These are phyloP conservation scores for Drosophila lacicola DNA, from an alignment of 2,888 invertebrate genomes.

Conservation along the genomic window DNA sequence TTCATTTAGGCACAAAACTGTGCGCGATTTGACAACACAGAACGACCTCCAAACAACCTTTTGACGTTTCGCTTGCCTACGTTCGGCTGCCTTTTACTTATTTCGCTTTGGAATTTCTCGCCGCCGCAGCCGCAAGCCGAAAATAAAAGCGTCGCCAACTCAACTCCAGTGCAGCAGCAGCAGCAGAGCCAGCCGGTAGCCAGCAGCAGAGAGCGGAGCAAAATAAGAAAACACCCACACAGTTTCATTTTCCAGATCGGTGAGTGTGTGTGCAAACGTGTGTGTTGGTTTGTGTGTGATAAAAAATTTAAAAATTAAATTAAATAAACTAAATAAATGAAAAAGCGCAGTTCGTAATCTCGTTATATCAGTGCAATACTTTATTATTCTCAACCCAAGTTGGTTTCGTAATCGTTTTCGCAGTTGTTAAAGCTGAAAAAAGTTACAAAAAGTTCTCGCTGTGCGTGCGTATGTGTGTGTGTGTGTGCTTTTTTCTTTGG, in stretches of 20 bases:
- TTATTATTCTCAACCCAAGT: constrained; percentile 18
- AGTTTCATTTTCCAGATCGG: constrained; percentile 66
- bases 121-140: constrained; percentile 57
- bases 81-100: constrained; percentile 54
- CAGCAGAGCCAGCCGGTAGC: constrained; percentile 80
- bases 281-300: constrained; percentile 20
- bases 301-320: constrained; percentile 16
- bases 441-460: constrained; percentile 33
- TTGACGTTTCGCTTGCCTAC: constrained; percentile 78
- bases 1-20: constrained; percentile 49
- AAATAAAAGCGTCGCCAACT: constrained; percentile 79
- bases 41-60: constrained; percentile 84
- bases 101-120: constrained; percentile 75
- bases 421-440: constrained; percentile 19
- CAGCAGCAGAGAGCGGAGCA: constrained; percentile 53
- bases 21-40: constrained; percentile 57
- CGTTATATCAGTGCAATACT: constrained; percentile 47
- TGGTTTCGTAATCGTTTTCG: constrained; percentile 59
- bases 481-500: constrained; percentile 16
- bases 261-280: constrained; percentile 60
- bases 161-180: constrained; percentile 84
- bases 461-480: constrained; percentile 23
- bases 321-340: constrained; percentile 22
- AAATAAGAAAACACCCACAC: constrained; percentile 44
- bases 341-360: constrained; percentile 29